Evolutionary conservation across 2,113 vertebrate genomes (phyloP), one percentile per base, ranked within the genome.

Genomic region (Urocynchramus pylzowi): DNA sequence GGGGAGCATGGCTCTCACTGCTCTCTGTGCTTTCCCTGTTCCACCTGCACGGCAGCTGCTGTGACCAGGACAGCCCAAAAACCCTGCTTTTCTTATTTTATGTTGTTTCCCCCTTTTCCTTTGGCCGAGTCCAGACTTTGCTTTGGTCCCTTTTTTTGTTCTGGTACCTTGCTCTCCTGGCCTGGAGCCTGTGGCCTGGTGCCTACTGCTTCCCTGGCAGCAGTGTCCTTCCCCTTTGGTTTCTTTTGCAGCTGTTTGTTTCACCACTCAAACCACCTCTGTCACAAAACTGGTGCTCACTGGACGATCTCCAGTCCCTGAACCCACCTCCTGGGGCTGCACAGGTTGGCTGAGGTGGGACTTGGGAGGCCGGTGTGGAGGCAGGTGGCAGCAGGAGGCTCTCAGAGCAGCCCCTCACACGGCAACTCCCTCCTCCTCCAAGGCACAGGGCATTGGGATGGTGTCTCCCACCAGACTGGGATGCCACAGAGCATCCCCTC

Each of bases 221-320:
- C 87, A 69, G 70, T 70, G 74, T 37, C 47, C n/a, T 89, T 92
- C 47, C 71, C 71, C 47, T 84, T 84, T 39, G 56, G 50, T 79
- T 94, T 87, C 73, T 74, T 87, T 95, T 92, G 79, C 75, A 93
- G 88, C 87, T 82, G 44, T 93, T 81, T 57, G 56, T 95, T 87
- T 74, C 88, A 85, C 87, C 63, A 82, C 76, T 89, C 92, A 90
- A 42, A 76, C 86, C 78, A 94, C 93, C 95, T 97, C 94, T 75
- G 89, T 96, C n/a, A 94, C 10, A 3, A 94, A 93, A 95, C 94
- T 96, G 97, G 97, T 97, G 97, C 97, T 97, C 61, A 96, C 96
- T 97, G 96, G 96, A 97, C 7, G 2, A 94, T 64, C 87, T 97
- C 97, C 95, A 96, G 95, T 95, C 85, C 94, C 91, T 80, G 74